Percentiles rank a stretch among this genome's conserved stretches.
phyloP scores from a whole-genome alignment of 1,140 invertebrate species.

The Halictus rubicundus region DNA sequence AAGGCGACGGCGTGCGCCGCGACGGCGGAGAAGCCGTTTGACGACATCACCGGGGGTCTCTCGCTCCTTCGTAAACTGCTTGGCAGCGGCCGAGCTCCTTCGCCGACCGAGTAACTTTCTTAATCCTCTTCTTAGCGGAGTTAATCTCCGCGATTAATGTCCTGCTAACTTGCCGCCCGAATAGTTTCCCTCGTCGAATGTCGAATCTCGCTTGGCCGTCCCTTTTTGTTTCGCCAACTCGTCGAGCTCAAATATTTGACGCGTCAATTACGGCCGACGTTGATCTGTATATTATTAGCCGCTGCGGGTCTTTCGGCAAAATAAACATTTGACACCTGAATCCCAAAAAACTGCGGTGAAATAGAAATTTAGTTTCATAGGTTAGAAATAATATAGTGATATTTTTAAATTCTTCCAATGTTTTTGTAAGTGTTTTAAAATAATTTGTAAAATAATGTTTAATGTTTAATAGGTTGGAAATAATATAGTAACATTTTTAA shows the following conservation, averaged over 20 bases:
- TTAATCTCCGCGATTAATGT: constrained; percentile 68
- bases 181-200: constrained; percentile 5
- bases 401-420: no score
- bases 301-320: no score
- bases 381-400: no score
- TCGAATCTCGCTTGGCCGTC: background rate
- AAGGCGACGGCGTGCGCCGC: constrained; percentile 9
- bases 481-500: no score
- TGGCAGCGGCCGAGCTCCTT: constrained; percentile 58
- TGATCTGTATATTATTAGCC: no score
- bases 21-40: constrained; percentile 42
- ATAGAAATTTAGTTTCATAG: no score
- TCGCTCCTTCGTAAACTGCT: constrained; percentile 59
- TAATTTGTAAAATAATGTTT: no score
- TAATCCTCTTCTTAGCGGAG: constrained; percentile 65
- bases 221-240: background rate
- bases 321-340: no score
- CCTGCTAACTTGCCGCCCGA: constrained; percentile 37
- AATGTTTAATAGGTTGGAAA: no score
- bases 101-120: constrained; percentile 61
- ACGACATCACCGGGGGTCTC: constrained; percentile 45
- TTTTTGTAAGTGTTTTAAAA: no score
- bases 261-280: background rate
- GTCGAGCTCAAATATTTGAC: background rate
- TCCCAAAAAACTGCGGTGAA: no score